A percentile compares a stretch with the other conserved stretches of the same genome.
Conservation (phyloP, 2,888 invertebrate genomes). For the Campopleginae sp. region DNA sequence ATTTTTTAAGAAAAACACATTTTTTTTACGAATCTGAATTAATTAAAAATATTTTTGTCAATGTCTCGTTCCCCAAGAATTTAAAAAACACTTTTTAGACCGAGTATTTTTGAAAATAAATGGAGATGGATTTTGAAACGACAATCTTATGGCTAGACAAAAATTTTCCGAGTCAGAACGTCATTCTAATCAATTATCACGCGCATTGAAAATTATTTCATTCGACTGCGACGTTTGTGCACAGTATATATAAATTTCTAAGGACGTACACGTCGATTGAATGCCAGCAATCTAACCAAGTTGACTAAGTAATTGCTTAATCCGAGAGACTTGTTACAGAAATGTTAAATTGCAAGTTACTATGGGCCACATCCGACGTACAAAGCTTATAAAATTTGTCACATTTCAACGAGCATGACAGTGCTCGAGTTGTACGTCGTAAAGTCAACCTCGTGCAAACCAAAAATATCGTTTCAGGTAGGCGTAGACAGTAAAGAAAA, state of each 20-base stretch:
- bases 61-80: too few relatives aligned
- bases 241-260: slow-evolving; percentile 30
- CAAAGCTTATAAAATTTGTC: slow-evolving; percentile 64
- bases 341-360: slow-evolving; percentile 65
- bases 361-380: slow-evolving; percentile 50
- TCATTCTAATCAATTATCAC: slow-evolving; percentile 7
- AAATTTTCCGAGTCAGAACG: neutral
- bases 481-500: slow-evolving; percentile 5
- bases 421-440: slow-evolving; percentile 58
- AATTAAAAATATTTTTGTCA: too few relatives aligned
- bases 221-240: neutral
- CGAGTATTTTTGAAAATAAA: neutral
- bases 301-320: slow-evolving; percentile 69
- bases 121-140: neutral
- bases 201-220: slow-evolving; percentile 35
- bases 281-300: slow-evolving; percentile 62
- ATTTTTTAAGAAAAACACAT: too few relatives aligned
- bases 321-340: slow-evolving; percentile 58
- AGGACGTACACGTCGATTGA: slow-evolving; percentile 45
- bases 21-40: too few relatives aligned
- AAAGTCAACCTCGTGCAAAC: slow-evolving; percentile 26
- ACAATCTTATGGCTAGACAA: neutral
- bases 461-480: slow-evolving; percentile 45
- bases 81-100: too few relatives aligned
- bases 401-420: slow-evolving; percentile 57